phyloP scores from a whole-genome alignment of 2,113 vertebrate species.

The Tachysurus fulvidraco region DNA sequence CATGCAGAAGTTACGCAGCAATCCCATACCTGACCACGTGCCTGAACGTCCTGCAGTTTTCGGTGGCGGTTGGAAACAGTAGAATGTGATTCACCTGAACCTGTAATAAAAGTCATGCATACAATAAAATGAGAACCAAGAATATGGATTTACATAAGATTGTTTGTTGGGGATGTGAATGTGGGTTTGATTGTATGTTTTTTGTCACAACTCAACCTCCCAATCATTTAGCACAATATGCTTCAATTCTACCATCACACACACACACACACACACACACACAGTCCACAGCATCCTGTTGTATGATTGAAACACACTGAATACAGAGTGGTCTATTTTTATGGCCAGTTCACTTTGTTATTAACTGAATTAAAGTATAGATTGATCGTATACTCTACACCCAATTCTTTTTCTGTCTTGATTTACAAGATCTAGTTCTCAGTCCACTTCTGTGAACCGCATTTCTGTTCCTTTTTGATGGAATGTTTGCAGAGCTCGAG shows the following conservation, averaged over 20 bases:
- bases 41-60: background rate
- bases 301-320: background rate
- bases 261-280: no score
- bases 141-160: background rate
- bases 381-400: background rate
- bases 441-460: background rate
- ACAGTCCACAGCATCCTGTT: background rate
- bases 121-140: background rate
- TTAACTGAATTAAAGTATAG: background rate
- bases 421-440: background rate
- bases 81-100: background rate
- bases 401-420: background rate
- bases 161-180: background rate
- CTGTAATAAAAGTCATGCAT: background rate
- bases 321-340: background rate
- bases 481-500: conserved; percentile 72
- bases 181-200: background rate
- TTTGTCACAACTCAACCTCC: background rate
- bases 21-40: background rate
- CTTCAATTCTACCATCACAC: background rate
- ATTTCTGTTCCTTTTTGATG: conserved; percentile 36
- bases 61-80: background rate
- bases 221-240: background rate
- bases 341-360: background rate
- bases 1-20: background rate